Evolutionary conservation across 1,140 invertebrate genomes (phyloP), one percentile per base, ranked within the genome.

Genomic region (Drosophila bifasciata): DNA sequence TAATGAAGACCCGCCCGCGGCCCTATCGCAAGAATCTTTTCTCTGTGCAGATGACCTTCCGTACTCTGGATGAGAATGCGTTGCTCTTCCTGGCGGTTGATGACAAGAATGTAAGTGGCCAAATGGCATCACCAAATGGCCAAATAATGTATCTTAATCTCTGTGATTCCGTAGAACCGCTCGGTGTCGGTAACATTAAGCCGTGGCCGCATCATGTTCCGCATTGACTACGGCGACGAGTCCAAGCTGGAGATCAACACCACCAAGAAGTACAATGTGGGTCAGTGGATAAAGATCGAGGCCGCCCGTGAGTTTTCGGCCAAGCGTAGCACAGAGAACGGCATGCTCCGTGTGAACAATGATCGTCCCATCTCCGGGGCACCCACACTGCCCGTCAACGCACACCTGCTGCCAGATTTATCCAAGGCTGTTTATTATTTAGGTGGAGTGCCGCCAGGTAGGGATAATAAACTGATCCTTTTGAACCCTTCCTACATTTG

Each of bases 31-130:
- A 94, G 80, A 94, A 95, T 75, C 93, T 94, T 11, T 97, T 97
- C 90, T 95, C 94, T 40, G 93, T 98, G 1, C 94, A 95, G 13
- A 93, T 99, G 45, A 95, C 94, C 66, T 97, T 99, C 91, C 94
- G 94, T 63, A 98, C 97, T 0, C 95, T 95, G 74, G 97, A 98
- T 92, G 96, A 97, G 89, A 95, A 98, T 92, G 96, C 97, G 2
- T 91, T 98, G 5, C 93, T 99, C 0, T 97, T 98, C 89, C 92
- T 98, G 40, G 95, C 96, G 21, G 93, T 95, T 11, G 96, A 97
- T 91, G 93, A 93, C 59, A 92, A 93, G 13, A 94, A 94, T 70
- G 94, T 94, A 83, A 92, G 91, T 85, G 11, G 40, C 32, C 11
- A 46, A 0, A 1, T 8, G 25, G 0, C 7, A 11, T 1, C 6